Evolutionary conservation across 2,888 invertebrate genomes (phyloP), one percentile per base, ranked within the genome.

Genomic region (Corythucha ciliata): DNA sequence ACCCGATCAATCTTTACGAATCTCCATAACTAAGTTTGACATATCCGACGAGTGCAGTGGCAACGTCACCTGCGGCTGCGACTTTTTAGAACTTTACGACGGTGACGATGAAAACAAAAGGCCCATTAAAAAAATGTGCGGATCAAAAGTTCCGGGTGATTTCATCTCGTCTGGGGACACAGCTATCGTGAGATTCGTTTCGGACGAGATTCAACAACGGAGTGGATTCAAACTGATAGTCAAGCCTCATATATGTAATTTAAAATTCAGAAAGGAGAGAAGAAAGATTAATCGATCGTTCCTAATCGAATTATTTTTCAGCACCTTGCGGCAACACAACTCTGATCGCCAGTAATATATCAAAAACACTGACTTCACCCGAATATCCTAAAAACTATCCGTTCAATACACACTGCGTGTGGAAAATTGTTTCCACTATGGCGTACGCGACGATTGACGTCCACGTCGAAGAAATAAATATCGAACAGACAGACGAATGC

Each of bases 141-240:
- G 85, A 0, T 74, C 74, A 26, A 66, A 63, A 1, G 42, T 70
- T 2, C 83, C 83, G 0, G 67, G 70, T 2, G 65, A 69, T 10
- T 63, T 85, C 21, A 65, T 67, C 1, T 78, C 85, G 0, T 76
- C 83, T 0, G 65, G 69, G 4, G 79, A 81, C 63, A 64, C 68
- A 1, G 65, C 87, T 57, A 79, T 76, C 66, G 65, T 91, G 34
- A 72, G 78, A 58, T 77, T 89, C 55, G 72, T 73, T 3, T 77
- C 81, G 1, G 82, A 85, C 62, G 74, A 74, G 0, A 69, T 70
- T n/a, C 62, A 69, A 1, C 68, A 69, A 22, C 79, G 78, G 46
- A 69, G 75, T 16, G 87, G 88, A 25, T 82, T 84, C 62, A 71
- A 70, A 61, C 74, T 78, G 1, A 71, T 69, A 1, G 67, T 83